Conservation (phyloP, 2,797 vertebrate genomes). For the Enteromius mattozi region DNA sequence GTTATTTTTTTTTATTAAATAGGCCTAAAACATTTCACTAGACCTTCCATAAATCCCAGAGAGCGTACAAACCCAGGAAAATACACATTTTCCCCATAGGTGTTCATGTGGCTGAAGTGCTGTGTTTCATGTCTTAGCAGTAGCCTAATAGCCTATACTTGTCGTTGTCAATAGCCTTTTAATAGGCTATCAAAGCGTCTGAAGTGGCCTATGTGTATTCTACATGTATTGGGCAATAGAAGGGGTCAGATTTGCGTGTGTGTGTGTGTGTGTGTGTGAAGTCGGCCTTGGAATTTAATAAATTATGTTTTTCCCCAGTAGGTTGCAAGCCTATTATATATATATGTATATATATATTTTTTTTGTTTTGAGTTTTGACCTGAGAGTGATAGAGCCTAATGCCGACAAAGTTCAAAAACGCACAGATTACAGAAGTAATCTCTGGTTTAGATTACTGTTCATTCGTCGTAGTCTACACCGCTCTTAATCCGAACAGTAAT, state of each 20-base stretch:
- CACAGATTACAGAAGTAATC: constrained; percentile 60
- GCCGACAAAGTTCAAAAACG: constrained; percentile 32
- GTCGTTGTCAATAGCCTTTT: background rate
- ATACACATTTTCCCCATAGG: background rate
- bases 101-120: background rate
- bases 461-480: constrained; percentile 41
- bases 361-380: background rate
- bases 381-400: constrained; percentile 19
- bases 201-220: constrained; percentile 12
- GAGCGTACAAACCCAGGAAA: background rate
- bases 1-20: no score
- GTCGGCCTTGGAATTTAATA: background rate
- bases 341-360: no score
- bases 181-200: background rate
- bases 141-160: constrained; percentile 3
- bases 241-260: background rate
- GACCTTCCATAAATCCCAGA: background rate
- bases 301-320: background rate
- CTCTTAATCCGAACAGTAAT: constrained; percentile 56
- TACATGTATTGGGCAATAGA: background rate
- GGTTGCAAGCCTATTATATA: no score
- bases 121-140: constrained; percentile 13
- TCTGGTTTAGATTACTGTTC: constrained; percentile 57
- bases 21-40: background rate
- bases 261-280: no score